phyloP scores from a whole-genome alignment of 2,888 invertebrate genomes.

The Nebria salina region DNA sequence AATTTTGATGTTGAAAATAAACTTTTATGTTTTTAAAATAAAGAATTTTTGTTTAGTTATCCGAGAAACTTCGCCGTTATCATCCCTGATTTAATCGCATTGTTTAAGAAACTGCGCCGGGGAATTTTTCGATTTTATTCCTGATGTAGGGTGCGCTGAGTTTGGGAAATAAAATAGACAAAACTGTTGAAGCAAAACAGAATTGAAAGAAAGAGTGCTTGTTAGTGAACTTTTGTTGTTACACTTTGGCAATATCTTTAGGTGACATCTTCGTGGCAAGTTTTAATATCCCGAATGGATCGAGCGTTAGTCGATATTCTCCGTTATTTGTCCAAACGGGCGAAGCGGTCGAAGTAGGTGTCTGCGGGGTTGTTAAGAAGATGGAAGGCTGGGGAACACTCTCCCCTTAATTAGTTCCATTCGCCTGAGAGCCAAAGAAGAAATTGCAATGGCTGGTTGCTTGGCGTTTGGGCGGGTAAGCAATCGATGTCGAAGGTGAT shows the following conservation, averaged over 20 bases:
- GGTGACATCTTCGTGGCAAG: constrained; percentile 28
- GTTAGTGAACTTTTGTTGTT: constrained; percentile 30
- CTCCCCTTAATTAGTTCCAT: constrained; percentile 36
- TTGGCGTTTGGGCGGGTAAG: constrained; percentile 15
- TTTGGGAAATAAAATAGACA: not conserved
- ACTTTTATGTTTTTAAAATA: not conserved
- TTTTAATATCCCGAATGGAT: constrained; percentile 31
- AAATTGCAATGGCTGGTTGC: constrained; percentile 4
- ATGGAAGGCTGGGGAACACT: constrained; percentile 13
- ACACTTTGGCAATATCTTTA: constrained; percentile 21
- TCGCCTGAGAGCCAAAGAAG: constrained; percentile 29
- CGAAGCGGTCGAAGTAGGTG: not conserved
- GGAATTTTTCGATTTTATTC: not conserved
- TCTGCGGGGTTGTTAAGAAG: constrained; percentile 1
- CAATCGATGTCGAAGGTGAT: constrained; percentile 35
- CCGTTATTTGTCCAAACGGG: constrained; percentile 11
- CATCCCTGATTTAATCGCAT: not conserved
- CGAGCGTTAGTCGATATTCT: constrained; percentile 6
- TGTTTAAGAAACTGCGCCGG: constrained; percentile 14
- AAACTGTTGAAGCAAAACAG: constrained; percentile 16
- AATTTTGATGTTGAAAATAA: not conserved
- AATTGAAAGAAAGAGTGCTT: constrained; percentile 22
- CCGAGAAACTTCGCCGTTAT: no score
- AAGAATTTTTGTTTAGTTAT: no score
- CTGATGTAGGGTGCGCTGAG: no score